These are phyloP conservation scores for Camponotus fellah DNA, from an alignment of 2,888 invertebrate genomes.

Conservation along the genomic window DNA sequence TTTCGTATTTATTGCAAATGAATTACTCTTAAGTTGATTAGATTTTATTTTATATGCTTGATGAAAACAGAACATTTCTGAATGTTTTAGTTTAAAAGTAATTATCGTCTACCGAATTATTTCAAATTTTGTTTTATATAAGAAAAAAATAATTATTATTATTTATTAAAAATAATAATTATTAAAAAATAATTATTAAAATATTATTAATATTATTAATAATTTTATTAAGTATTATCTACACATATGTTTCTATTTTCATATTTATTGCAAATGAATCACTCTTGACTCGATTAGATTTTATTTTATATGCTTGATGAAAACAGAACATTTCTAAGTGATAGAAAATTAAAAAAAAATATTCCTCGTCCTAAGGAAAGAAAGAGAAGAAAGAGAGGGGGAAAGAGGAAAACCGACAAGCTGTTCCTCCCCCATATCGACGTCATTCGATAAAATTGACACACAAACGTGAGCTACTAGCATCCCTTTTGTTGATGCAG, in stretches of 20 bases:
- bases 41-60: not conserved
- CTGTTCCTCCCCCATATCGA: constrained; percentile 14
- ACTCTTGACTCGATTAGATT: not conserved
- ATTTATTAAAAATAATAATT: not conserved
- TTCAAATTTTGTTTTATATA: not conserved
- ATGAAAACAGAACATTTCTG: not conserved
- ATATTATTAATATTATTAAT: not conserved
- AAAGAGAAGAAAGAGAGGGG: not conserved
- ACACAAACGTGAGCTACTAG: constrained; percentile 63
- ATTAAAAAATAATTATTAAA: not conserved
- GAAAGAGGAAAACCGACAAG: constrained; percentile 2
- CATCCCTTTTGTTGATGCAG: constrained; percentile 67
- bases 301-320: not conserved
- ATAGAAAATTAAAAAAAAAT: constrained; percentile 21
- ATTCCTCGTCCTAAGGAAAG: not conserved
- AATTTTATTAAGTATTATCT: not conserved
- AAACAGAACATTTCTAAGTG: not conserved
- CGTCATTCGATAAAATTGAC: constrained; percentile 67
- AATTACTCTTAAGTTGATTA: not conserved
- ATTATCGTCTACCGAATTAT: not conserved
- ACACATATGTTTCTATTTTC: not conserved
- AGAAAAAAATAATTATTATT: not conserved
- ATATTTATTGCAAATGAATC: not conserved
- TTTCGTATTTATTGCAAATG: not conserved
- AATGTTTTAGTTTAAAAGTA: too few species aligned